Evolutionary conservation across 2,888 invertebrate genomes (phyloP), one percentile per base, ranked within the genome.

Genomic region (Cerceris rybyensis): DNA sequence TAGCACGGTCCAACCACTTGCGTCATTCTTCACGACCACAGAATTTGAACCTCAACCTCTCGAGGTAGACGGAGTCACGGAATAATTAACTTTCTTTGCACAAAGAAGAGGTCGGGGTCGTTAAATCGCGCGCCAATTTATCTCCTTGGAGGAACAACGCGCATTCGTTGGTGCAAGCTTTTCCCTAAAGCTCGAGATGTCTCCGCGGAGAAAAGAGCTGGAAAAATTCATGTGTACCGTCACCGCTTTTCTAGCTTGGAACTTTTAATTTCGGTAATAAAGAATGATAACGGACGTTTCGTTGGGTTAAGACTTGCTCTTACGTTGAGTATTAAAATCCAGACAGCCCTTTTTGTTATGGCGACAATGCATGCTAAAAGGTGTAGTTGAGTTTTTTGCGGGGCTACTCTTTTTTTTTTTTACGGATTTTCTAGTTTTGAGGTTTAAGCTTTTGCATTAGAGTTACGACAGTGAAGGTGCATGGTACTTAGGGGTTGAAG

Each of bases 101-200:
- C 55, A 14, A 75, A 58, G 59, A 67, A 63, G 72, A 57, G 72
- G 60, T 70, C 72, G 49, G 41, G 57, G 49, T 70, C 70, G 64
- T 80, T 81, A 80, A 80, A 81, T 81, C 57, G 69, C 43, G 28
- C 43, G 60, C 52, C 64, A 73, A 73, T 80, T 80, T 67, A 80
- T 81, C 67, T 65, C 49, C 16, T 41, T 46, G 43, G 14, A 8
- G 50, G 42, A 8, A 7, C 28, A 14, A 55, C 14, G n/a, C 11
- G 28, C 17, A 41, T 60, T n/a, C 28, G 28, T 28, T 14, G 46
- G 9, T n/a, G 4, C 16, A 13, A 50, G 14, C 54, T 59, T n/a
- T 7, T 11, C 17, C 16, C 17, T 50, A 49, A 5, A 7, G 2
- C 11, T 50, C 28, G 14, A 28, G 28, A 28, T 28, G n/a, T 50